phyloP scores from a whole-genome alignment of 1,140 invertebrate species.

The Andrena cerasifolii region DNA sequence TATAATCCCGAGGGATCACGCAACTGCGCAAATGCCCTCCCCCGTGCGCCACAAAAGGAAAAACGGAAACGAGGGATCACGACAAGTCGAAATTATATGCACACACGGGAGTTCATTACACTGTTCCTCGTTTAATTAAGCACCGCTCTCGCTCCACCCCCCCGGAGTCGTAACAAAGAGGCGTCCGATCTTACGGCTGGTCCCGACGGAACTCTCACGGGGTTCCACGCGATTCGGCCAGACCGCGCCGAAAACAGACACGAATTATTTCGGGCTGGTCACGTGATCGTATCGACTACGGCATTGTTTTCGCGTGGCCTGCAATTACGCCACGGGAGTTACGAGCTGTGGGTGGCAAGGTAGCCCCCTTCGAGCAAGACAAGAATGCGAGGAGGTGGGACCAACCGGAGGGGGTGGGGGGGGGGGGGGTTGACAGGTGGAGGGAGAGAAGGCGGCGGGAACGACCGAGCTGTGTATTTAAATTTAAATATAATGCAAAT shows the following conservation, averaged over 20 bases:
- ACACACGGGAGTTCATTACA: slow-evolving; percentile 11
- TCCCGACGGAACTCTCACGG: slow-evolving; percentile 56
- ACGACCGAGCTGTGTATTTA: slow-evolving; percentile 65
- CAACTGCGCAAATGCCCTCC: slow-evolving; percentile 1
- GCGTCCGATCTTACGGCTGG: slow-evolving; percentile 24
- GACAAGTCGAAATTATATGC: slow-evolving; percentile 18
- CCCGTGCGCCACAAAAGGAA: not conserved
- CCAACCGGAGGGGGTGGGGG: slow-evolving; percentile 35
- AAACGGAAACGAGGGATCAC: not conserved
- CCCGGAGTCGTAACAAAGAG: too few relatives aligned
- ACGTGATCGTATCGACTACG: slow-evolving; percentile 70
- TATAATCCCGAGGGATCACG: too few relatives aligned
- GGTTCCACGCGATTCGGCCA: slow-evolving; percentile 49
- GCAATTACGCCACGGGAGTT: slow-evolving; percentile 68
- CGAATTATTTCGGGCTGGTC: slow-evolving; percentile 68
- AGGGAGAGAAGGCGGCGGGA: slow-evolving; percentile 38
- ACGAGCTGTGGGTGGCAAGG: slow-evolving; percentile 57
- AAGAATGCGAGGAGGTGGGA: slow-evolving; percentile 58
- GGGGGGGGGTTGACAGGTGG: slow-evolving; percentile 47
- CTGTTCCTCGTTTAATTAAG: slow-evolving; percentile 39
- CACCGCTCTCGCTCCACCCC: slow-evolving; percentile 25
- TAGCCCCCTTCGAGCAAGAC: slow-evolving; percentile 43
- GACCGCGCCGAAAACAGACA: slow-evolving; percentile 19
- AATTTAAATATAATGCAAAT: slow-evolving; percentile 80
- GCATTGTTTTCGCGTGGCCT: slow-evolving; percentile 70